Evolutionary conservation across 2,888 invertebrate genomes (phyloP).

Genomic region (Isoperla grammatica): DNA sequence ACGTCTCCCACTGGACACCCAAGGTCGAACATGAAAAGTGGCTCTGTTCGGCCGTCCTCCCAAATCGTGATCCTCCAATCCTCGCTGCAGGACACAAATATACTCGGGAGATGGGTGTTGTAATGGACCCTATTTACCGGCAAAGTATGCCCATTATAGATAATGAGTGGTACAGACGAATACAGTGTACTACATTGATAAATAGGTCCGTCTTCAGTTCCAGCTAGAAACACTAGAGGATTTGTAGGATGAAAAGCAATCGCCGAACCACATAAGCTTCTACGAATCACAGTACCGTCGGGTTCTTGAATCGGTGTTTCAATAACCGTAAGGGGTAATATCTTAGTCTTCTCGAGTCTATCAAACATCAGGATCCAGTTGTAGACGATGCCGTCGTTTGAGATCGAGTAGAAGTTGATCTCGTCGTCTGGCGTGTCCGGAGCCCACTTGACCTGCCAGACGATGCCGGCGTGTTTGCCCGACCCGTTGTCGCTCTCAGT

Average conservation of each 20-base stretch:
- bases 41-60: slow-evolving; percentile 73
- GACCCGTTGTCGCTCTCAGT: slow-evolving; percentile 51
- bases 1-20: slow-evolving; percentile 48
- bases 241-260: slow-evolving; percentile 83
- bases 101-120: slow-evolving; percentile 78
- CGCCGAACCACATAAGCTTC: slow-evolving; percentile 78
- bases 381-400: slow-evolving; percentile 83
- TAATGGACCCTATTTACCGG: slow-evolving; percentile 84
- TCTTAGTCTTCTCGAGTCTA: slow-evolving; percentile 68
- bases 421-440: slow-evolving; percentile 86
- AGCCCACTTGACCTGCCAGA: slow-evolving; percentile 80
- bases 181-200: slow-evolving; percentile 87
- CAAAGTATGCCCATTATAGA: slow-evolving; percentile 75
- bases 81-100: slow-evolving; percentile 89
- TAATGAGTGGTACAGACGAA: slow-evolving; percentile 67
- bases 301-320: slow-evolving; percentile 34
- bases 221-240: slow-evolving; percentile 76
- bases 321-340: slow-evolving; percentile 52
- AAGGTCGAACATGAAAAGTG: slow-evolving; percentile 48
- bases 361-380: slow-evolving; percentile 82
- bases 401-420: slow-evolving; percentile 85
- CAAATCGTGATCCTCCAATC: slow-evolving; percentile 96
- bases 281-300: slow-evolving; percentile 33
- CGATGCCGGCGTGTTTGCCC: slow-evolving; percentile 81
- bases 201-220: slow-evolving; percentile 88